Percentiles rank a stretch among this genome's conserved stretches.
These are phyloP conservation scores for Atrina japonica DNA, from an alignment of 2,888 invertebrate genomes.

Conservation along the genomic window DNA sequence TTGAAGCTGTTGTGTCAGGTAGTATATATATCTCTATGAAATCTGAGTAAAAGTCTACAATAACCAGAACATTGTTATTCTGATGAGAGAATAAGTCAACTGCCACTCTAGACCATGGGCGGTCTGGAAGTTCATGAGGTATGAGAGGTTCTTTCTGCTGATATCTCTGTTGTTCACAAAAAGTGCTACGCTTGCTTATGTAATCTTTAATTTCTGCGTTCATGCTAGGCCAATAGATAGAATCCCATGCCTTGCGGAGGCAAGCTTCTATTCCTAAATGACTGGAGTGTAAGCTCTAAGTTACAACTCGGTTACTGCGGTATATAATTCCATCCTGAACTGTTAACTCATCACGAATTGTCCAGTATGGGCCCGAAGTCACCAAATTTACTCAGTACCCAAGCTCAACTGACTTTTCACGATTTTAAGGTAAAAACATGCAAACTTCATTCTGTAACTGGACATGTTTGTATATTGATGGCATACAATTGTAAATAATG, in stretches of 20 bases:
- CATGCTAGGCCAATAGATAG: conserved; percentile 22
- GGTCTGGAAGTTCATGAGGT: conserved; percentile 36
- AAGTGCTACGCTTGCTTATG: too few relatives aligned
- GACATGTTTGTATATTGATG: too few relatives aligned
- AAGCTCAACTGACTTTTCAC: too few relatives aligned
- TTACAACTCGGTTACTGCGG: conserved; percentile 28
- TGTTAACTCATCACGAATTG: conserved; percentile 37
- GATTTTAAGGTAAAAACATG: too few relatives aligned
- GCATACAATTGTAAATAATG: too few relatives aligned
- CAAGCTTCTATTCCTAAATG: conserved; percentile 11
- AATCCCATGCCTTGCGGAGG: conserved; percentile 2
- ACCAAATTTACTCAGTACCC: too few relatives aligned
- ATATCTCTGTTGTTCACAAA: too few relatives aligned
- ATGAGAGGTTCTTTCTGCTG: conserved; percentile 40
- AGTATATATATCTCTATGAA: conserved; percentile 36
- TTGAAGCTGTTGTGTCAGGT: conserved; percentile 22
- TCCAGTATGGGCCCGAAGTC: too few relatives aligned
- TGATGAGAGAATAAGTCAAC: conserved; percentile 38
- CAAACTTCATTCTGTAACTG: too few relatives aligned
- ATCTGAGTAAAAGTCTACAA: conserved; percentile 44
- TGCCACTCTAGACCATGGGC: conserved; percentile 37
- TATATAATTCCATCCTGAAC: conserved; percentile 48
- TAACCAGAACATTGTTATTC: conserved; percentile 31
- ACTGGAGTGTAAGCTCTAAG: conserved; percentile 10
- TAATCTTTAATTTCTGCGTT: conserved; percentile 10